A percentile compares a stretch with the other conserved stretches of the same genome.
phyloP scores from a whole-genome alignment of 2,113 vertebrate genomes.

The Ciconia maguari region DNA sequence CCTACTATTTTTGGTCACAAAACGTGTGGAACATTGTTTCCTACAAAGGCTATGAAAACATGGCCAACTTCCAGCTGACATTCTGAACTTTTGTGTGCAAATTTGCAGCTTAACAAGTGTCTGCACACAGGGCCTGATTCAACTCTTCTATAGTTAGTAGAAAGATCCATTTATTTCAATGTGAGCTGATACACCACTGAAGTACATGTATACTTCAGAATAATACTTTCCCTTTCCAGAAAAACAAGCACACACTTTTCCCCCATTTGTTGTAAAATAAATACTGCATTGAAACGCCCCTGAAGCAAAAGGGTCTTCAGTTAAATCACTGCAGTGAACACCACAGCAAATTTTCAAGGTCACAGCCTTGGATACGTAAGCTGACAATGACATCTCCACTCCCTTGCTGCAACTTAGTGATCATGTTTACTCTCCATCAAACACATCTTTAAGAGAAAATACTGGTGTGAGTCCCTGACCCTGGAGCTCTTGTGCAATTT shows the following conservation, averaged over 20 bases:
- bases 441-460: background rate
- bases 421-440: background rate
- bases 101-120: background rate
- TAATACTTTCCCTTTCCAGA: background rate
- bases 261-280: background rate
- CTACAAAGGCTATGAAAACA: background rate
- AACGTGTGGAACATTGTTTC: background rate
- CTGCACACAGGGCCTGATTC: background rate
- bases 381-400: background rate
- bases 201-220: background rate
- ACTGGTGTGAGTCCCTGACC: background rate
- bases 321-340: background rate
- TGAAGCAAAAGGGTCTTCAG: background rate
- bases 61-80: background rate
- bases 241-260: background rate
- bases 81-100: background rate
- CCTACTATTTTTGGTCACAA: background rate
- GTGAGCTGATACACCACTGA: background rate
- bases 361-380: background rate
- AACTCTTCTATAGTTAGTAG: rapidly evolving
- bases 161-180: background rate
- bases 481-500: background rate
- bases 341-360: background rate
- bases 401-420: background rate
- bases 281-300: background rate